Conservation (phyloP, 2,797 vertebrate species). For the Podarcis lilfordi region DNA sequence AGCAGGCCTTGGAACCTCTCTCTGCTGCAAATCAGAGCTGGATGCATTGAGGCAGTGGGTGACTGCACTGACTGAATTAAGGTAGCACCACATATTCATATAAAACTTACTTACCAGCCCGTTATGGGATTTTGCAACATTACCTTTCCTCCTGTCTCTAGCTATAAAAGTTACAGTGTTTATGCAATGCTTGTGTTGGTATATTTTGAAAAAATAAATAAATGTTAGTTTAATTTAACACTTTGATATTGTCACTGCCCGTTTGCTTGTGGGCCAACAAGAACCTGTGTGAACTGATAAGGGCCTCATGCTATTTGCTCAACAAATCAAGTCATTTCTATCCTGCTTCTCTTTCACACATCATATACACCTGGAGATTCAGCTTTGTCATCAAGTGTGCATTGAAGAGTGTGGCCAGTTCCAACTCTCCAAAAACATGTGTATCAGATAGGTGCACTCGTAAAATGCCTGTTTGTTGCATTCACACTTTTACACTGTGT, state of each 20-base stretch:
- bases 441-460: background rate
- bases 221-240: background rate
- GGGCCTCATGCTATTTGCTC: background rate
- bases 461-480: background rate
- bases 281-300: background rate
- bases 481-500: too few species aligned
- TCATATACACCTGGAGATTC: background rate
- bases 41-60: background rate
- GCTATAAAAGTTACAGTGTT: background rate
- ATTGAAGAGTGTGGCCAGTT: background rate
- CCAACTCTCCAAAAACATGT: background rate
- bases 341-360: background rate
- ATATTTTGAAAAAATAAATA: too few species aligned
- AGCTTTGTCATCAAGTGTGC: background rate
- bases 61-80: too few species aligned
- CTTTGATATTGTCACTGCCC: background rate
- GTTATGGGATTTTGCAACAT: background rate
- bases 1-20: background rate
- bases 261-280: background rate
- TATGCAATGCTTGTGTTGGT: background rate
- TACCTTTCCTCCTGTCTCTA: background rate
- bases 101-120: background rate
- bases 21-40: background rate
- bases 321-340: background rate
- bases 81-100: background rate